Conservation (phyloP, 2,797 vertebrate genomes). For the Rachycentron canadum region DNA sequence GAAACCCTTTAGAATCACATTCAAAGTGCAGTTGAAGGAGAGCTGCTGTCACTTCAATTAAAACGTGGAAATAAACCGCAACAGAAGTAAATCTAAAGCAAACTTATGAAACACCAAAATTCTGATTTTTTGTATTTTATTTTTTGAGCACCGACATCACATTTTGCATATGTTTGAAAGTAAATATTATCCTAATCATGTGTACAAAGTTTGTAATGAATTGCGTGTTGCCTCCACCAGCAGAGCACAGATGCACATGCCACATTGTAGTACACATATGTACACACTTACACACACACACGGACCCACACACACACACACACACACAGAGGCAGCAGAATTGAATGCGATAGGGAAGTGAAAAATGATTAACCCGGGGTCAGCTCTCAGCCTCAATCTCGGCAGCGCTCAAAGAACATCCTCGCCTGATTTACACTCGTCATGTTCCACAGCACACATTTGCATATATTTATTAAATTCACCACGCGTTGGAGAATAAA, state of each 20-base stretch:
- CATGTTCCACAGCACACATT: constrained; percentile 91
- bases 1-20: constrained; percentile 40
- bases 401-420: constrained; percentile 88
- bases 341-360: constrained; percentile 91
- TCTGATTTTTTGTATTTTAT: constrained; percentile 45
- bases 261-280: constrained; percentile 46
- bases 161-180: constrained; percentile 66
- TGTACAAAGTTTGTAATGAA: constrained; percentile 71
- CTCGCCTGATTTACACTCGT: constrained; percentile 89
- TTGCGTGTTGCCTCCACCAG: constrained; percentile 55
- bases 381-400: constrained; percentile 91
- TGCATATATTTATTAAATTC: constrained; percentile 93
- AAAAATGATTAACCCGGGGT: constrained; percentile 91
- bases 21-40: constrained; percentile 24
- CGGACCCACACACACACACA: constrained; percentile 47
- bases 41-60: constrained; percentile 47
- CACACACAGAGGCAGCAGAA: constrained; percentile 78
- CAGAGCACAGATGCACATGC: constrained; percentile 37
- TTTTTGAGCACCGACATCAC: constrained; percentile 17
- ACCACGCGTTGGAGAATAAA: constrained; percentile 87
- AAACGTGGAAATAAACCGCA: constrained; percentile 50
- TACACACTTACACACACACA: constrained; percentile 39
- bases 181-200: constrained; percentile 68
- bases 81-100: constrained; percentile 48
- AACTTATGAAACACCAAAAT: constrained; percentile 55